phyloP scores from a whole-genome alignment of 2,113 vertebrate genomes.

The Pluvianellus socialis region DNA sequence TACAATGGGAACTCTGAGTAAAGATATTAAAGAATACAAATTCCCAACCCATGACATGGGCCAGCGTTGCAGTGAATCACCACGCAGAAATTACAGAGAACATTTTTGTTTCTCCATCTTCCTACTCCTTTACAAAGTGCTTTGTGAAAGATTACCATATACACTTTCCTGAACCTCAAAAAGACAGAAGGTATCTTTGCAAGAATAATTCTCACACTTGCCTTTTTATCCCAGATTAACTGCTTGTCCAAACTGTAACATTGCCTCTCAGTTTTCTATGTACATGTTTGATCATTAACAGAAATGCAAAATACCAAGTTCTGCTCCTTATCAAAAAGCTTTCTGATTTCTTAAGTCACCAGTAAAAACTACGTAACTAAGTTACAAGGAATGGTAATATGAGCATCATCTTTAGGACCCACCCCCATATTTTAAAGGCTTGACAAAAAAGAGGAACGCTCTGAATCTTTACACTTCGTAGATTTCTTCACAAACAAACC shows the following conservation, averaged over 20 bases:
- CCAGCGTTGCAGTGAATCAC: slow-evolving; percentile 21
- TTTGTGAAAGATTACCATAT: neutral
- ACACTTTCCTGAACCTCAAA: neutral
- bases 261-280: neutral
- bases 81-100: neutral
- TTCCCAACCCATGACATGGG: neutral
- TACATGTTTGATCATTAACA: neutral
- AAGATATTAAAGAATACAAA: neutral
- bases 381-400: neutral
- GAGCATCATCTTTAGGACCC: neutral
- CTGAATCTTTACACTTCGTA: neutral
- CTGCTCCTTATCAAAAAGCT: neutral
- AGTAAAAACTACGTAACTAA: neutral
- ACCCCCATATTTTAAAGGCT: neutral
- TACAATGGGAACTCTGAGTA: slow-evolving; percentile 4
- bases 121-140: neutral
- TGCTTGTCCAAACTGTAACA: neutral
- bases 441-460: neutral
- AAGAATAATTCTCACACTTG: neutral
- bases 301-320: neutral
- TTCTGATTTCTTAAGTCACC: neutral
- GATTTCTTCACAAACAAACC: neutral
- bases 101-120: neutral
- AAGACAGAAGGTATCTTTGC: neutral
- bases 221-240: neutral